These are phyloP conservation scores for Benthosema pterotum DNA, from an alignment of 2,797 vertebrate genomes.

Conservation along the genomic window DNA sequence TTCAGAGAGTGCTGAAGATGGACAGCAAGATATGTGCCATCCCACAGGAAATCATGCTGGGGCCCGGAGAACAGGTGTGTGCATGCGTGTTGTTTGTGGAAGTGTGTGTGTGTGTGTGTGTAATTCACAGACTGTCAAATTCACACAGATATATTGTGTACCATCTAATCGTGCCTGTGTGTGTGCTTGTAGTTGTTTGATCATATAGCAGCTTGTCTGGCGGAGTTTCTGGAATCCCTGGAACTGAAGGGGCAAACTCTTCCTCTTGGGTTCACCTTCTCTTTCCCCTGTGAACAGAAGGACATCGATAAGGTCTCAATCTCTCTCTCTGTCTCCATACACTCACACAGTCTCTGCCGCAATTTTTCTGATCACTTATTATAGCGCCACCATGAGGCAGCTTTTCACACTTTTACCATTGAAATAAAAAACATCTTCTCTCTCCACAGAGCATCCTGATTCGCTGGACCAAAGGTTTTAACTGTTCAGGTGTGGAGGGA, in stretches of 20 bases:
- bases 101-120: not conserved
- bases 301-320: constrained; percentile 81
- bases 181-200: constrained; percentile 83
- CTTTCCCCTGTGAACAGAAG: constrained; percentile 85
- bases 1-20: constrained; percentile 64
- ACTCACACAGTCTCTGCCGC: not conserved
- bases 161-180: not conserved
- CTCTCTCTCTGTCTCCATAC: constrained; percentile 3
- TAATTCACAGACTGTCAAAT: not conserved
- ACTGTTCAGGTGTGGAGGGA: constrained; percentile 82
- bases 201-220: constrained; percentile 81
- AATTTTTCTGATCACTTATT: too few species aligned
- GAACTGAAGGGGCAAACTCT: constrained; percentile 59
- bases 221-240: constrained; percentile 71
- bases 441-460: constrained; percentile 82
- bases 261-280: constrained; percentile 86
- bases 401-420: too few species aligned
- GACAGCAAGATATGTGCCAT: constrained; percentile 73
- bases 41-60: constrained; percentile 68
- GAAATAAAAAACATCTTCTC: too few species aligned
- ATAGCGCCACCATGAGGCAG: too few species aligned
- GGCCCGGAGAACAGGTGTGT: constrained; percentile 80
- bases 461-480: constrained; percentile 87
- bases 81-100: constrained; percentile 10
- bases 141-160: not conserved